These are phyloP conservation scores for Bombus balteatus DNA, from an alignment of 1,140 invertebrate species.

Conservation along the genomic window DNA sequence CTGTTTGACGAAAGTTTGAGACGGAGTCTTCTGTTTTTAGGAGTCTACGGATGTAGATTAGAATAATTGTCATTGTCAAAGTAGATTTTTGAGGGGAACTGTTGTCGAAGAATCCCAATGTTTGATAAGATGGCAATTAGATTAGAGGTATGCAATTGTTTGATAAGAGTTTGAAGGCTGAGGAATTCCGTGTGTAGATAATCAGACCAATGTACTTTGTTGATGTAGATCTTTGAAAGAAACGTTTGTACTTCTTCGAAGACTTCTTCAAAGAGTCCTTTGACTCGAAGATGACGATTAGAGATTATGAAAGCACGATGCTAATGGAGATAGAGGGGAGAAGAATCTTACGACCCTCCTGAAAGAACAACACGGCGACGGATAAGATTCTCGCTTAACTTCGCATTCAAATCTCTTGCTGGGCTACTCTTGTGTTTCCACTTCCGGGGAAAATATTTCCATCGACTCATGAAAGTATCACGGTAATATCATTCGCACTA, in stretches of 20 bases:
- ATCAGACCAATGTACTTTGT: not conserved
- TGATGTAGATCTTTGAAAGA: not conserved
- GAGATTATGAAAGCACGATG: too few species aligned
- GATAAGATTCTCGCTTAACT: conserved; percentile 80
- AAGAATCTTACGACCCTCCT: conserved; percentile 14
- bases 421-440: conserved; percentile 28
- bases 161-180: too few species aligned
- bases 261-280: not conserved
- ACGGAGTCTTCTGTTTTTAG: not conserved
- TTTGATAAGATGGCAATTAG: too few species aligned
- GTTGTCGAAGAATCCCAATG: too few species aligned
- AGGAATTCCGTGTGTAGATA: not conserved
- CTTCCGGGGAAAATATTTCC: conserved; percentile 30
- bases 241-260: not conserved
- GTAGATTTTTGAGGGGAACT: not conserved
- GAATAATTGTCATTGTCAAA: not conserved
- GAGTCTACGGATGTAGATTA: too few species aligned
- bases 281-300: not conserved
- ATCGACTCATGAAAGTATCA: not conserved
- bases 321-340: not conserved
- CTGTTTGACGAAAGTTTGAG: not conserved
- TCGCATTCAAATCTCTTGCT: conserved; percentile 81
- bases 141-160: too few species aligned
- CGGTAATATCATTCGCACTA: not conserved
- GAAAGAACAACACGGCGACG: conserved; percentile 62